Base-by-base conservation (phyloP, 92 coral and sea anemone genomes). In the Siderastrea radians region DNA sequence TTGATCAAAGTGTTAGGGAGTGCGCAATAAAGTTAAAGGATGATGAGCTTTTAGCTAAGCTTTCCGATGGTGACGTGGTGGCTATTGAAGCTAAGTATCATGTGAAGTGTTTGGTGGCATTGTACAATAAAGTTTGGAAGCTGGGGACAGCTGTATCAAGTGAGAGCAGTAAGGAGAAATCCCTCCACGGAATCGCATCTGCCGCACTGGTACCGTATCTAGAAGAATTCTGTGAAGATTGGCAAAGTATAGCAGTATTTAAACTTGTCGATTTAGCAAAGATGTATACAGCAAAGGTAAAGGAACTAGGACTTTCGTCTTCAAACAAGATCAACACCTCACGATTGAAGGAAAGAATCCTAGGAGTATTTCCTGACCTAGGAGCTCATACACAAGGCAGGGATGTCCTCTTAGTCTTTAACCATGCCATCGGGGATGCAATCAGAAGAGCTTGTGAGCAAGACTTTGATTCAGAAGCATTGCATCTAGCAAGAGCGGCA, bases 81-180 rank as follows among this genome's bases (percentile, higher is more conserved):
- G 90, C 88, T 10, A 78, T 84, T 64, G 90, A 92, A 11, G 92
- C 92, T 6, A 57, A 75, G 72, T 88, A 92, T 62, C 95, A 88
- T 88, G 85, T 86, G 15, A 82, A 80, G 53, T 92, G 95, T 79
- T 78, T 92, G 78, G 67, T 77, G 13, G 68, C 90, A 68, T 64
- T 92, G 60, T 88, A 92, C 67, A 88, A 92, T 60, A 82, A 78
- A 7, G 90, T 86, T 57, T 49, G 84, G 49, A 77, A 17, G 38
- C 12, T 50, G 6, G 80, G 84, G 60, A 49, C 62, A 68, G 80
- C 52, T 44, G 60, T 57, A 54, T 51, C 62, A 5, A 74, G 76
- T 4, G 87, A 88, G 50, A 59, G 58, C 59, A 60, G 81, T 17
- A 64, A 78, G 44, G 68, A 49, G 44, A 19, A 83, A 4, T 80